Evolutionary conservation across 2,888 invertebrate genomes (phyloP).

Genomic region (Onthophagus sagittarius): DNA sequence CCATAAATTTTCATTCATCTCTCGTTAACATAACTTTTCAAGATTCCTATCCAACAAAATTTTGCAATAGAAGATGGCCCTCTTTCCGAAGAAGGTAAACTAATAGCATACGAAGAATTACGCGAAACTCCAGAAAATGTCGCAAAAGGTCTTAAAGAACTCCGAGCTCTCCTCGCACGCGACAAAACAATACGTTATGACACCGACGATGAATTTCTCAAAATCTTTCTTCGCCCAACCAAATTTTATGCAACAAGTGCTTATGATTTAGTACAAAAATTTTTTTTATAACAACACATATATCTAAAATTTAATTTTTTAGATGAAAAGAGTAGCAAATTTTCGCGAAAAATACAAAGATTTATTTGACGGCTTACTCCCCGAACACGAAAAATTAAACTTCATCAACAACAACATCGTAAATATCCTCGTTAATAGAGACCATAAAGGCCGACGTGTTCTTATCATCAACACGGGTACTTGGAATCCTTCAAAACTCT

Average conservation of each 20-base stretch:
- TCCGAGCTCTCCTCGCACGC: constrained; percentile 59
- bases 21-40: not conserved
- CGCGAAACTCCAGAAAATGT: constrained; percentile 69
- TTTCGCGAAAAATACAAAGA: constrained; percentile 69
- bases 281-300: not conserved
- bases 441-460: constrained; percentile 72
- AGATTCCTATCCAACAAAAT: not conserved
- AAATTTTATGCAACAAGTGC: constrained; percentile 83
- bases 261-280: constrained; percentile 62
- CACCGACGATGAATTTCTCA: constrained; percentile 72
- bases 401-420: constrained; percentile 69
- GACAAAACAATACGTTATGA: constrained; percentile 63
- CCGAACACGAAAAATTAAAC: constrained; percentile 63
- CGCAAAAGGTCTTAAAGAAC: constrained; percentile 56
- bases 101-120: constrained; percentile 61
- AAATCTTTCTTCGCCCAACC: constrained; percentile 74
- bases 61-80: constrained; percentile 55
- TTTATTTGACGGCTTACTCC: constrained; percentile 62
- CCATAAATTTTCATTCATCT: not conserved
- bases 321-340: constrained; percentile 74
- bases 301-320: constrained; percentile 25
- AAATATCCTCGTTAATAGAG: constrained; percentile 72
- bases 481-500: constrained; percentile 74
- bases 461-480: constrained; percentile 68
- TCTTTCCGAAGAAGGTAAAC: constrained; percentile 55